phyloP scores from a whole-genome alignment of 2,888 invertebrate species.

The Epirrhoe tristata region DNA sequence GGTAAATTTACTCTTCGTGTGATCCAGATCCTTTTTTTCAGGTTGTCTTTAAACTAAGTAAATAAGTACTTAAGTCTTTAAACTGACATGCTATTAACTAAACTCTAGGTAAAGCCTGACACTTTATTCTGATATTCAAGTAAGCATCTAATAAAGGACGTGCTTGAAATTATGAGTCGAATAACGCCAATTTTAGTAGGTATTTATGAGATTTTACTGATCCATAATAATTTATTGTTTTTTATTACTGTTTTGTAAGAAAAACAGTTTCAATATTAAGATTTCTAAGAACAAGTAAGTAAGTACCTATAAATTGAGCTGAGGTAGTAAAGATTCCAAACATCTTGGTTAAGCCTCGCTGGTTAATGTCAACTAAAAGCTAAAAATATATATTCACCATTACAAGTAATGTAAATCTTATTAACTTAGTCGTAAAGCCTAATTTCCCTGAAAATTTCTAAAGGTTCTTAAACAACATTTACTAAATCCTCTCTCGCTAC shows the following conservation, averaged over 20 bases:
- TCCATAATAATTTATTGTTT: too few relatives aligned
- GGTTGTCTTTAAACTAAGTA: slow-evolving; percentile 5
- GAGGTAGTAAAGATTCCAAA: too few relatives aligned
- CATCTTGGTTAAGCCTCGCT: too few relatives aligned
- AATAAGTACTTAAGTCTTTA: too few relatives aligned
- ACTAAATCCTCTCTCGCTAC: background rate
- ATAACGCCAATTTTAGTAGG: background rate
- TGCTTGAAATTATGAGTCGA: background rate
- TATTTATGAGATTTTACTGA: background rate
- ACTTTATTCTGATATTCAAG: background rate
- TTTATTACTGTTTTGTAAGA: too few relatives aligned
- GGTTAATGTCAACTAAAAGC: background rate
- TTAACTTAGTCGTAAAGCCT: background rate
- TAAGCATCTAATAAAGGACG: background rate
- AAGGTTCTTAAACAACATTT: slow-evolving; percentile 6
- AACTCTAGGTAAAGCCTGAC: slow-evolving; percentile 1
- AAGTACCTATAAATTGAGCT: too few relatives aligned
- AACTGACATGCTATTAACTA: slow-evolving; percentile 9
- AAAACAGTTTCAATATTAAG: too few relatives aligned
- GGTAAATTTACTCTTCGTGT: background rate
- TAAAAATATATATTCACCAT: background rate
- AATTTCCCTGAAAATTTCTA: background rate
- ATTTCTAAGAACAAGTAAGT: too few relatives aligned
- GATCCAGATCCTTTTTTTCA: slow-evolving; percentile 5
- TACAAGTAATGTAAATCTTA: background rate